These are phyloP conservation scores for Mantis religiosa DNA, from an alignment of 2,888 invertebrate species.

Conservation along the genomic window DNA sequence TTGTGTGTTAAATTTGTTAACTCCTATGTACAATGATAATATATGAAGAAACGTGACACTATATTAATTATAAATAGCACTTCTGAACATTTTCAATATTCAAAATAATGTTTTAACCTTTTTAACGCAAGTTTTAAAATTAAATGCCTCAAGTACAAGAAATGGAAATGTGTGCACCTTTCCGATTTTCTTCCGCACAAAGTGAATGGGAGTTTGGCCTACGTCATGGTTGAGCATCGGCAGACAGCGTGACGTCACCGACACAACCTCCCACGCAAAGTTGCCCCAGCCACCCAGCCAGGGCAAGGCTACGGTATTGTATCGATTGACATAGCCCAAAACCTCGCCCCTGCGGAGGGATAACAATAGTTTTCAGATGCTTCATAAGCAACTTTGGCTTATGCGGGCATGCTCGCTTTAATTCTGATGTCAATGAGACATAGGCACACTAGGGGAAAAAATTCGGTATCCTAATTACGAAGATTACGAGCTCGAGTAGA, in stretches of 20 bases:
- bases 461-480: background rate
- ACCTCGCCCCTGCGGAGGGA: background rate
- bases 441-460: background rate
- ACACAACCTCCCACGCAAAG: background rate
- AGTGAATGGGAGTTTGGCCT: background rate
- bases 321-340: background rate
- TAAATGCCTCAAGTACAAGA: background rate
- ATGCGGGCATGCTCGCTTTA: background rate
- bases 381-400: background rate
- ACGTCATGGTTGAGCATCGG: conserved; percentile 4
- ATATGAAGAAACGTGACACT: no score
- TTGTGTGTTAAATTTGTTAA: no score
- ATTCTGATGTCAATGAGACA: background rate
- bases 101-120: background rate
- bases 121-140: background rate
- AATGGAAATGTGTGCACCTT: background rate
- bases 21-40: no score
- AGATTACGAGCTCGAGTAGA: background rate
- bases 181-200: background rate
- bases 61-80: background rate
- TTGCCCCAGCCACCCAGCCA: background rate
- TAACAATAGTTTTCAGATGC: background rate
- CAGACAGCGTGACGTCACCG: conserved; percentile 1
- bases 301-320: conserved; percentile 1
- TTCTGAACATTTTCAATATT: background rate